phyloP scores from a whole-genome alignment of 2,113 vertebrate species.

The Speoplatyrhinus poulsoni region DNA sequence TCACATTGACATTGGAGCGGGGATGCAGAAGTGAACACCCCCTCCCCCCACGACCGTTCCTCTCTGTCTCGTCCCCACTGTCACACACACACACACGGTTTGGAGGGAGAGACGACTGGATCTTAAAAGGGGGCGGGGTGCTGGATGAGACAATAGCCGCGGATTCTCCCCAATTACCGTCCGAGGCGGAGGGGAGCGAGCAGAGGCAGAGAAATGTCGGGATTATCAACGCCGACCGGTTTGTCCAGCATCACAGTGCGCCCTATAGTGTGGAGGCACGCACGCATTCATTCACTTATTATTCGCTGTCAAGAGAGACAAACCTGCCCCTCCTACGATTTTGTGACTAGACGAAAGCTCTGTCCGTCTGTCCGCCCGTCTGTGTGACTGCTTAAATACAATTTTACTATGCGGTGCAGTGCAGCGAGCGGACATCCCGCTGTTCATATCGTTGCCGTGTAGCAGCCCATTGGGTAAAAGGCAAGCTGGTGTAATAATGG shows the following conservation, averaged over 20 bases:
- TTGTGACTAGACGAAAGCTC: constrained; percentile 51
- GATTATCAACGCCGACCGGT: constrained; percentile 9
- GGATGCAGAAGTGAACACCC: too few species aligned
- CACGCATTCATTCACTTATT: too few species aligned
- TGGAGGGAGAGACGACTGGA: constrained; percentile 27
- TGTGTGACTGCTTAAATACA: constrained; percentile 29
- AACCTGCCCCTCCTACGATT: constrained; percentile 63
- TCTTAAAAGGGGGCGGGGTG: constrained; percentile 64
- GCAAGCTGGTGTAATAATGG: too few species aligned
- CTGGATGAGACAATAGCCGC: constrained; percentile 94
- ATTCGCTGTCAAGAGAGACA: constrained; percentile 49
- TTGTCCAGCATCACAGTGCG: neutral
- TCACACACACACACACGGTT: too few species aligned
- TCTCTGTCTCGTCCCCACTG: too few species aligned
- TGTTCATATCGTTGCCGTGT: too few species aligned
- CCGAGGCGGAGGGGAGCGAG: constrained; percentile 57
- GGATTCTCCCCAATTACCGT: constrained; percentile 83
- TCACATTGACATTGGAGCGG: too few species aligned
- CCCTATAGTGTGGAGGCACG: too few species aligned
- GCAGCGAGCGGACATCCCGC: neutral
- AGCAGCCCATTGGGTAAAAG: too few species aligned
- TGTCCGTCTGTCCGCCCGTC: neutral
- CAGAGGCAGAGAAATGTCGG: constrained; percentile 27
- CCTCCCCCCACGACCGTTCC: too few species aligned
- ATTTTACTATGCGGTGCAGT: neutral